Evolutionary conservation across 1,140 invertebrate species (phyloP).

Genomic region (Ladona fulva): DNA sequence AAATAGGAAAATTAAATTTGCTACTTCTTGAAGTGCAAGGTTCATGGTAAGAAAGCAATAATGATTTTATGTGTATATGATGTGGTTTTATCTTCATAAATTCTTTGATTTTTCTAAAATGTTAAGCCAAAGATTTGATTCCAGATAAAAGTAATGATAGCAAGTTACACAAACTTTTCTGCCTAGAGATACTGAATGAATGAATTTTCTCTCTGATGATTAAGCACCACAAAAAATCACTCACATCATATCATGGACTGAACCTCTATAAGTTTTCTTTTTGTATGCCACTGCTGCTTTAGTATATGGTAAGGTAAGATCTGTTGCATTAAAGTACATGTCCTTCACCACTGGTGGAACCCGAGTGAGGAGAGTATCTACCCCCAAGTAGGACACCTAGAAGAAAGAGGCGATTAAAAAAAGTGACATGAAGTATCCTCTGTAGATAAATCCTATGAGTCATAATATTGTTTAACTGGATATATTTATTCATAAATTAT

Average conservation of each 20-base stretch:
- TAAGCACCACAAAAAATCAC: slow-evolving; percentile 19
- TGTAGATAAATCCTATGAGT: too few relatives aligned
- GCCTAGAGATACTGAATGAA: too few relatives aligned
- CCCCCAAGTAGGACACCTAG: slow-evolving; percentile 53
- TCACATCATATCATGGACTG: slow-evolving; percentile 54
- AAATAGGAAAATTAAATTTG: background rate
- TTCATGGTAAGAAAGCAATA: background rate
- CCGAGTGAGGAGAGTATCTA: slow-evolving; percentile 47
- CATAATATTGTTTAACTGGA: too few relatives aligned
- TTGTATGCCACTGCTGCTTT: slow-evolving; percentile 52
- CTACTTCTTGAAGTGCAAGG: background rate
- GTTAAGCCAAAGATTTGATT: too few relatives aligned
- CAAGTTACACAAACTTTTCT: too few relatives aligned
- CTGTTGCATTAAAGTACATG: slow-evolving; percentile 48
- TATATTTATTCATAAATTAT: too few relatives aligned
- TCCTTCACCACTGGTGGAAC: slow-evolving; percentile 53
- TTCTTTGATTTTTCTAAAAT: too few relatives aligned
- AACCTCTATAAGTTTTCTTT: slow-evolving; percentile 53
- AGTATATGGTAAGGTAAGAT: slow-evolving; percentile 51
- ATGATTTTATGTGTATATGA: background rate
- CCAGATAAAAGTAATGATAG: too few relatives aligned
- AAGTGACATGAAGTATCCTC: too few relatives aligned
- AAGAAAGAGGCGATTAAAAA: too few relatives aligned
- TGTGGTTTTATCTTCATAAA: background rate
- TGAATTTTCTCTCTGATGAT: too few relatives aligned